Base-by-base conservation (phyloP, 2,888 invertebrate species). In the Mycalesis mineus region DNA sequence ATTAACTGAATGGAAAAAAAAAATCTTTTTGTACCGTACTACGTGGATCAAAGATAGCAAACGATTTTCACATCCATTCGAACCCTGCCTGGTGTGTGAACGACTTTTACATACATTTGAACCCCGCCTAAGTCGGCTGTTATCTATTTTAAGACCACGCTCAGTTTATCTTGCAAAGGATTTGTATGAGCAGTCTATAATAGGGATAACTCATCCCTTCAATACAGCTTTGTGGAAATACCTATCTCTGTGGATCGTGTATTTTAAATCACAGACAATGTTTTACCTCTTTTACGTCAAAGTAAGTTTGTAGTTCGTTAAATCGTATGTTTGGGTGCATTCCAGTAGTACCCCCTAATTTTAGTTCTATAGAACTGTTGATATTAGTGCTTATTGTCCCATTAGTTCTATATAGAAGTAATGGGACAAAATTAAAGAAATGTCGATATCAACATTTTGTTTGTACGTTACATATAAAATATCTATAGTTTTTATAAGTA, bases 241-340 rank as follows among this genome's bases (percentile, higher is more conserved):
- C 29, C 51, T 54, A 41, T 48, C 48, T n/a, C n/a, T n/a, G n/a
- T 17, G 47, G 47, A 33, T 37, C 22, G 37, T 53, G n/a, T 54
- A 54, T 42, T 15, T 40, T 40, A 9, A 11, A 11, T 36, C 36
- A 11, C 11, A 36, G 36, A 36, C 36, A 11, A 9, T 22, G 22
- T 5, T 22, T 2, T 22, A 5, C n/a, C n/a, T n/a, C n/a, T n/a
- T n/a, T n/a, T n/a, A n/a, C n/a, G n/a, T n/a, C n/a, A n/a, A n/a
- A n/a, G n/a, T n/a, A n/a, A n/a, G n/a, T n/a, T n/a, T n/a, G n/a
- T n/a, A n/a, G n/a, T n/a, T n/a, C n/a, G n/a, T n/a, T n/a, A n/a
- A n/a, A n/a, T n/a, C n/a, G n/a, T n/a, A n/a, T n/a, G n/a, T n/a
- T n/a, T n/a, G n/a, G n/a, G n/a, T n/a, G n/a, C n/a, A n/a, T n/a